A percentile compares a stretch with the other conserved stretches of the same genome.
Evolutionary conservation across 2,888 invertebrate species (phyloP).

Genomic region (Acanthosepion lycidas): DNA sequence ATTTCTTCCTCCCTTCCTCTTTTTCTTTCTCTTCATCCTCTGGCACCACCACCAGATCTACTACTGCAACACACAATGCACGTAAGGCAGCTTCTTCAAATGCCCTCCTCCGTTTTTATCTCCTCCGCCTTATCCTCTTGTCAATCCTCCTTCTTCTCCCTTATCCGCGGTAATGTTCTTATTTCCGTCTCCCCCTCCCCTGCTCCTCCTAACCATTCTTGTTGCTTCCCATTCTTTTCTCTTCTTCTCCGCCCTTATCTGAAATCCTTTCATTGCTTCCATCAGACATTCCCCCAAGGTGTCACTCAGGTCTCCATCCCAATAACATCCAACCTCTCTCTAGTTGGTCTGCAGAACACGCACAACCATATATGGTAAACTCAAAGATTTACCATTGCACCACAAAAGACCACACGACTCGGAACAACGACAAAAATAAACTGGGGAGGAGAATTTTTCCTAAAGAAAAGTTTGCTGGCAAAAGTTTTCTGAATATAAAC

Average conservation of each 20-base stretch:
- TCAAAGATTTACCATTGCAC: not conserved
- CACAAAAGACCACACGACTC: conserved; percentile 23
- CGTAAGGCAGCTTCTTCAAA: not conserved
- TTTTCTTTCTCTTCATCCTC: not conserved
- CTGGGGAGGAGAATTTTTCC: not conserved
- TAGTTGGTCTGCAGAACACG: conserved; percentile 10
- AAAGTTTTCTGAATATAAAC: not conserved
- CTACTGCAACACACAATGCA: not conserved
- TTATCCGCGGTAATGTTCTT: not conserved
- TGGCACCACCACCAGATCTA: not conserved
- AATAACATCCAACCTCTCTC: not conserved
- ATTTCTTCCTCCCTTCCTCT: not conserved
- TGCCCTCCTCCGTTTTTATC: not conserved
- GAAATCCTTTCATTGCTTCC: not conserved
- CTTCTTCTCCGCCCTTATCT: not conserved
- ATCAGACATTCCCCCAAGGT: conserved; percentile 14
- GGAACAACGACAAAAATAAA: not conserved
- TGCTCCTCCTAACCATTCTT: not conserved
- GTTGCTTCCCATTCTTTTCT: not conserved
- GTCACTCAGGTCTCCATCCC: not conserved
- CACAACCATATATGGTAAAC: conserved; percentile 21
- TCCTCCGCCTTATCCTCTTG: not conserved
- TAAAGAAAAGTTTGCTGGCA: not conserved
- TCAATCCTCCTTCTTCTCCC: not conserved
- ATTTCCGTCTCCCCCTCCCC: not conserved